Base-by-base conservation (phyloP, 2,113 vertebrate genomes). In the Boulengeromyrus knoepffleri region DNA sequence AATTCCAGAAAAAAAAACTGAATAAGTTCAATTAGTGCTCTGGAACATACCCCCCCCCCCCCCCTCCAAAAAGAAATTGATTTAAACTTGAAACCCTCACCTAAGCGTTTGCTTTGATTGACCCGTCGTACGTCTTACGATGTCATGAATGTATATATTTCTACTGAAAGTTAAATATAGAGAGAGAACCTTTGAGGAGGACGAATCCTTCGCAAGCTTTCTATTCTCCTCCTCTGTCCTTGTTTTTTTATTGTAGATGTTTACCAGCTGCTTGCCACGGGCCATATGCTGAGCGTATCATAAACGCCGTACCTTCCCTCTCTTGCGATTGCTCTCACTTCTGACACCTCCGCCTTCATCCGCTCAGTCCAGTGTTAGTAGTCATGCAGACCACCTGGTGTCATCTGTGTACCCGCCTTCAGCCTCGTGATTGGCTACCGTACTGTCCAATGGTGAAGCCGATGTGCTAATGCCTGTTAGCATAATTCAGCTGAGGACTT, bases 381-480 rank as follows among this genome's bases (percentile, higher is more conserved):
- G 94, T 94, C 95, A 66, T 66, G 58, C 58, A 62, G 58, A 27
- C 58, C 58, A 27, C 58, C 58, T 62, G 94, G 94, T 95, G 96
- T 94, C 96, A 95, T 96, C 94, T 42, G 90, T 42, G 90, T 92
- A 92, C 94, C 17, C 4, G 91, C 39, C 93, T 92, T 92, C 92
- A 92, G 95, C 96, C 95, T 94, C 92, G 94, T 95, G 95, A 95
- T 94, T 94, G 95, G 93, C 96, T 95, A 96, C 96, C 96, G 95
- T 96, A 95, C 91, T 93, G 93, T 92, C 92, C 90, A 91, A 87
- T 84, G 92, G 93, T 93, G 92, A 91, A 93, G 93, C 70, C 24
- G 56, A 49, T 21, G 19, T 88, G 62, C 17, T 62, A 6, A 58
- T 50, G 80, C 31, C 85, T 52, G 45, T 66, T 87, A 52, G 46